Evolutionary conservation across 2,888 invertebrate genomes (phyloP), one percentile per base, ranked within the genome.

Genomic region (Thera britannica): DNA sequence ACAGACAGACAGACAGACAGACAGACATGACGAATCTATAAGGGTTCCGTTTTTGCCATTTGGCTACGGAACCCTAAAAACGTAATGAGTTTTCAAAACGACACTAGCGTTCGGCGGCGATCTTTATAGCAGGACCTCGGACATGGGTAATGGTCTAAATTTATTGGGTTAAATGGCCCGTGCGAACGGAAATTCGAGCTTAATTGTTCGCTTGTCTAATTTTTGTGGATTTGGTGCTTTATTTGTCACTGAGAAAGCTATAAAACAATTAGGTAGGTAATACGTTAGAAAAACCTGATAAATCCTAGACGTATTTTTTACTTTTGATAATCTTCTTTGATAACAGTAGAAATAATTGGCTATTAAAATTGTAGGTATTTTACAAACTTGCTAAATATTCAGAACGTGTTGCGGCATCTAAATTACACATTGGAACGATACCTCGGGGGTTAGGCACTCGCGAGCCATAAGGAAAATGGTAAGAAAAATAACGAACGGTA

Each of bases 101-200:
- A 83, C 86, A 84, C 83, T 79, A 83, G 76, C 83, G 83, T 79
- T 84, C 83, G 83, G 84, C 83, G 83, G 84, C 89, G 82, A 86
- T 87, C 79, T 90, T 89, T 90, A 90, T 87, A 85, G 86, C 85
- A 75, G 84, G 75, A 73, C 84, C 82, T 87, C 84, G 90, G 88
- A 90, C 90, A 90, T 82, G 89, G 88, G 87, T 90, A 92, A 92
- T 90, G 87, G 89, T 88, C 85, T 83, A 89, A 92, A 92, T 92
- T 92, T 92, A 92, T 92, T 90, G 90, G 86, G 88, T 88, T 90
- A 86, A 92, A 92, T 91, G 90, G 85, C 71, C 84, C 87, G 86
- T 86, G 79, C 85, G 76, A 87, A 85, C 85, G 86, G 88, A 85
- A 89, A 88, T 88, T 88, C 84, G 75, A 79, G 81, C 83, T 85